phyloP scores from a whole-genome alignment of 2,888 invertebrate species.

The Sesia bembeciformis region DNA sequence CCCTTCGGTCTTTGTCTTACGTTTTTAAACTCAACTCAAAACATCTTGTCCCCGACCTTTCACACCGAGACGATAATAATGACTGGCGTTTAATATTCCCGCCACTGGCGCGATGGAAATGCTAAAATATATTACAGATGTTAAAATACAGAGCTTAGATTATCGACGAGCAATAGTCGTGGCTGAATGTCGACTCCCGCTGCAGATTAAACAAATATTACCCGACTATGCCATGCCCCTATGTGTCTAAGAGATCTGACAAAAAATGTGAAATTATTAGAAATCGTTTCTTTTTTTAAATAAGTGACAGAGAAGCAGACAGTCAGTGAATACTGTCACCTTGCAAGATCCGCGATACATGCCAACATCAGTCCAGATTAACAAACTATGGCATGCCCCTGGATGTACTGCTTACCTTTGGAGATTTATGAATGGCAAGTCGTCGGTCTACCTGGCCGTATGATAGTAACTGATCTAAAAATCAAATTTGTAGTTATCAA shows the following conservation, averaged over 20 bases:
- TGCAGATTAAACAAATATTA: slow-evolving; percentile 72
- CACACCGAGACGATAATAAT: neutral
- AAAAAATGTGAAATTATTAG: too few species aligned
- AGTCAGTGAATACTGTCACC: neutral
- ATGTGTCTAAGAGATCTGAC: slow-evolving; percentile 14
- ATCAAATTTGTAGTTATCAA: too few species aligned
- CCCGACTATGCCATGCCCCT: slow-evolving; percentile 31
- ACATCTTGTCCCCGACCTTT: neutral
- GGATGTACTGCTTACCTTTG: too few species aligned
- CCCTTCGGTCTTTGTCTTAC: too few species aligned
- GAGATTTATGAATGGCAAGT: too few species aligned
- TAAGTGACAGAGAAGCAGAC: neutral
- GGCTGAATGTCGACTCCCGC: slow-evolving; percentile 45
- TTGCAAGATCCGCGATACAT: neutral
- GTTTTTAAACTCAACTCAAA: neutral
- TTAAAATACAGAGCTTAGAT: slow-evolving; percentile 57
- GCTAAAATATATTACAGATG: slow-evolving; percentile 43
- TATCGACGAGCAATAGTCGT: slow-evolving; percentile 52
- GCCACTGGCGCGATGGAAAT: slow-evolving; percentile 10
- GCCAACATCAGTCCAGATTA: too few species aligned
- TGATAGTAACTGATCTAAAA: too few species aligned
- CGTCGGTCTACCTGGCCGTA: too few species aligned
- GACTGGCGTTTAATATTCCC: neutral
- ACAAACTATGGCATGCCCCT: too few species aligned
- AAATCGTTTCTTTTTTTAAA: neutral